Base-by-base conservation (phyloP, 2,888 invertebrate species). In the Choreutis nemorana region DNA sequence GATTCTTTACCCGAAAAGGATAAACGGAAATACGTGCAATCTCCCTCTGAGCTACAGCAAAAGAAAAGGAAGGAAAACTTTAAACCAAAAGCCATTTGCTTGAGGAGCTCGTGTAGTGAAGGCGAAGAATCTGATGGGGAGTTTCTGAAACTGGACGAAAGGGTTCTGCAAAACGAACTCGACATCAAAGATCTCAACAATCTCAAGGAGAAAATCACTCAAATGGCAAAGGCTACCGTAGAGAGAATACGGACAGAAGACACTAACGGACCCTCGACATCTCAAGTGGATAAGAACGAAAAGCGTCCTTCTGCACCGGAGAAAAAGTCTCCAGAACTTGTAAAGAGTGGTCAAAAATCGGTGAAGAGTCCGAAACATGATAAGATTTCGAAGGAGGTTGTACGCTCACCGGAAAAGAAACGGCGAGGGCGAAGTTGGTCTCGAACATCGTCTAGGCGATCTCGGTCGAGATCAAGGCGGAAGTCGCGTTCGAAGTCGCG, bases 121-220 rank as follows among this genome's bases (percentile, higher is more conserved):
- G 79, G 72, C 37, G 75, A 81, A 26, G 81, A 82, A 3, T 73
- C 78, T 1, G 82, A 77, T n/a, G 83, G 81, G 6, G 83, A 82
- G 25, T 73, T 81, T 15, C 47, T 81, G 1, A 67, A 68, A 10
- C 39, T 72, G 13, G 83, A 84, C 34, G 83, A 83, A 26, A 45
- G 60, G 9, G 61, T 54, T 10, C 51, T 66, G 0, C 83, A 83
- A 32, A 83, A 86, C 21, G 84, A 84, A 29, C 73, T 84, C 28
- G 83, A 86, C 39, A 46, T 58, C 14, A 85, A 83, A 44, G 90
- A 90, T 48, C 55, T 89, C 39, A 81, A 83, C 45, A 83, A 86
- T 49, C 61, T 90, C 37, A 86, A 88, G 48, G 84, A 42, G 83
- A 85, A 39, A 60, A 84, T 55, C 82, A 88, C 31, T 81, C 87